Evolutionary conservation across 2,797 vertebrate genomes (phyloP).

Genomic region (Merluccius polli): DNA sequence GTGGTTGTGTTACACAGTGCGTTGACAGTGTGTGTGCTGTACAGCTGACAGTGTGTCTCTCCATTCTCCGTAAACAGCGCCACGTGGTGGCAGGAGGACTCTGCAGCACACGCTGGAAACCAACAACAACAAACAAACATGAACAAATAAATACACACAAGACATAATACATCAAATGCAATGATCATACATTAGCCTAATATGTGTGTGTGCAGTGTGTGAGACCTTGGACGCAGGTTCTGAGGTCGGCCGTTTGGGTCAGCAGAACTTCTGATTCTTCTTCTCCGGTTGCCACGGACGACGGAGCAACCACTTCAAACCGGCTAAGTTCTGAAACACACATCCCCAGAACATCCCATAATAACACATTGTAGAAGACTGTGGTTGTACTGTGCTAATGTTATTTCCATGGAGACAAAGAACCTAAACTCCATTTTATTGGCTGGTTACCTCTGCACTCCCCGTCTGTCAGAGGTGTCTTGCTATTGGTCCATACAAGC

Average conservation of each 20-base stretch:
- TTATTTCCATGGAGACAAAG: neutral
- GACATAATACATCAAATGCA: neutral
- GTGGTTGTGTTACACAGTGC: conserved; percentile 72
- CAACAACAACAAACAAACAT: conserved; percentile 10
- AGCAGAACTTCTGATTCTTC: conserved; percentile 56
- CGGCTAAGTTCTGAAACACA: conserved; percentile 71
- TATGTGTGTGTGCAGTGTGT: neutral
- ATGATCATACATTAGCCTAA: too few relatives aligned
- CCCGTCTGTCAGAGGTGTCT: conserved; percentile 59
- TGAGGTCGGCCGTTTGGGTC: conserved; percentile 59
- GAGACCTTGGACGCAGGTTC: conserved; percentile 80
- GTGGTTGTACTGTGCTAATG: neutral
- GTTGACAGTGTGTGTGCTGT: conserved; percentile 72
- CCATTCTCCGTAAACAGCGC: conserved; percentile 48
- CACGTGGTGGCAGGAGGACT: conserved; percentile 76
- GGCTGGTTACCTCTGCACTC: conserved; percentile 77
- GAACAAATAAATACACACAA: neutral
- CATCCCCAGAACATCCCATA: neutral
- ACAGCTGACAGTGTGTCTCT: conserved; percentile 76
- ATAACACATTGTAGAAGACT: neutral
- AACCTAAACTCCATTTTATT: neutral
- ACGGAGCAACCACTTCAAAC: conserved; percentile 73
- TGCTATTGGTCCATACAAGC: conserved; percentile 76
- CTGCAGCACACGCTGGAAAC: conserved; percentile 75
- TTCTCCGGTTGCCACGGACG: conserved; percentile 62